Evolutionary conservation across 2,797 vertebrate species (phyloP).

Genomic region (Mormyrus proboscirostris): DNA sequence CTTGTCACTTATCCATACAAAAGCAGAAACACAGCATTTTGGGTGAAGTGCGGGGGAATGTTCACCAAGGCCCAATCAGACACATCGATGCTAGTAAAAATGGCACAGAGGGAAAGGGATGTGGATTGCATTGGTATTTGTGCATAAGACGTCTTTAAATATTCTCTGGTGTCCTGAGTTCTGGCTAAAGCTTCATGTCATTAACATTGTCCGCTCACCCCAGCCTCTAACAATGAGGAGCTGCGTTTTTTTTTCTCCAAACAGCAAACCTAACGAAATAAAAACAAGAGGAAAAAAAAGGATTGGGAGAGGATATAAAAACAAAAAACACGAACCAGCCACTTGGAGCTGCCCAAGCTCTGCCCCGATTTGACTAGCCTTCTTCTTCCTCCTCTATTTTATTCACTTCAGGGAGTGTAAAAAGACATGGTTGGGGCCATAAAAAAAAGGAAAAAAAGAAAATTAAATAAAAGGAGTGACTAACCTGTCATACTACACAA

Average conservation of each 20-base stretch:
- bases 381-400: constrained; percentile 56
- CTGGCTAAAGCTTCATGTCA: constrained; percentile 2
- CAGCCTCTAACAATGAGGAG: not conserved
- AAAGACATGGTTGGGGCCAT: constrained; percentile 16
- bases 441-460: constrained; percentile 27
- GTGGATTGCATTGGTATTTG: constrained; percentile 16
- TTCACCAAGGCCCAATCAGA: not conserved
- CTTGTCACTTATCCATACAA: not conserved
- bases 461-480: not conserved
- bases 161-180: constrained; percentile 12
- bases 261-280: not conserved
- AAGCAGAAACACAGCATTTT: not conserved
- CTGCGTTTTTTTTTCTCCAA: not conserved
- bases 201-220: not conserved
- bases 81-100: not conserved
- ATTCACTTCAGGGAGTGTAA: constrained; percentile 43
- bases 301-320: not conserved
- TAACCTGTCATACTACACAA: not conserved
- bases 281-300: not conserved
- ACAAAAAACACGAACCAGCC: not conserved
- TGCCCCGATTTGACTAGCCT: constrained; percentile 21
- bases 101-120: not conserved
- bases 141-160: constrained; percentile 6
- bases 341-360: constrained; percentile 53
- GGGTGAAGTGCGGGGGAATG: not conserved